Percentiles rank a stretch among this genome's conserved stretches.
These are phyloP conservation scores for Sinocyclocheilus anshuiensis DNA, from an alignment of 2,113 vertebrate genomes.

Conservation along the genomic window DNA sequence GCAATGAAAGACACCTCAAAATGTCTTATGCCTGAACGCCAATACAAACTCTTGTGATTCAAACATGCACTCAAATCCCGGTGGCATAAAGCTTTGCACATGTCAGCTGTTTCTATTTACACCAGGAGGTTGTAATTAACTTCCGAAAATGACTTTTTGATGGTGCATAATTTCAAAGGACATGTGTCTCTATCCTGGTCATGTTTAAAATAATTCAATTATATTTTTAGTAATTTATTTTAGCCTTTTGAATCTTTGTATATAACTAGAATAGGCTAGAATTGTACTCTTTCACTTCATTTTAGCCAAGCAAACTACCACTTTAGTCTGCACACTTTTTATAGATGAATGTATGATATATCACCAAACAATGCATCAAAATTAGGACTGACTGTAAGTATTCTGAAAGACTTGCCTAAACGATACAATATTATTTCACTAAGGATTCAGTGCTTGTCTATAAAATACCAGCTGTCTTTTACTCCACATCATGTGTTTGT, in stretches of 20 bases:
- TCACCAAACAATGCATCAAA: constrained; percentile 40
- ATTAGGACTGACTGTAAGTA: constrained; percentile 42
- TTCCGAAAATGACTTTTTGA: constrained; percentile 47
- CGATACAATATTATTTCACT: constrained; percentile 57
- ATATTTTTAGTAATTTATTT: constrained; percentile 83
- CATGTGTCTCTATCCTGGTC: constrained; percentile 54
- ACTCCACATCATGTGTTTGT: constrained; percentile 12
- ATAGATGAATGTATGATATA: constrained; percentile 48
- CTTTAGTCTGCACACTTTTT: constrained; percentile 59
- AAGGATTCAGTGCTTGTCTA: constrained; percentile 50
- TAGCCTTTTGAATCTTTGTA: constrained; percentile 75
- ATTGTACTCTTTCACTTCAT: constrained; percentile 64
- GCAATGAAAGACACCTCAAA: constrained; percentile 36
- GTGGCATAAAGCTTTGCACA: constrained; percentile 5
- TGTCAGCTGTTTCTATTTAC: not conserved
- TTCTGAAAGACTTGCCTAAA: constrained; percentile 55
- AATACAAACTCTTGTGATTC: constrained; percentile 20
- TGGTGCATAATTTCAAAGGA: constrained; percentile 56
- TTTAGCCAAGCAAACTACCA: constrained; percentile 54
- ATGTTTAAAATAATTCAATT: constrained; percentile 50
- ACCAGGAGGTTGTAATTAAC: constrained; percentile 28
- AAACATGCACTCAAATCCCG: constrained; percentile 7
- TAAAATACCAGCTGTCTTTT: constrained; percentile 62
- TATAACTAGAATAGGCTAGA: constrained; percentile 64
- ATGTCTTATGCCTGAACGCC: not conserved